A percentile compares a stretch with the other conserved stretches of the same genome.
Evolutionary conservation across 2,888 invertebrate species (phyloP).

Genomic region (Kryphioiulus occultus): DNA sequence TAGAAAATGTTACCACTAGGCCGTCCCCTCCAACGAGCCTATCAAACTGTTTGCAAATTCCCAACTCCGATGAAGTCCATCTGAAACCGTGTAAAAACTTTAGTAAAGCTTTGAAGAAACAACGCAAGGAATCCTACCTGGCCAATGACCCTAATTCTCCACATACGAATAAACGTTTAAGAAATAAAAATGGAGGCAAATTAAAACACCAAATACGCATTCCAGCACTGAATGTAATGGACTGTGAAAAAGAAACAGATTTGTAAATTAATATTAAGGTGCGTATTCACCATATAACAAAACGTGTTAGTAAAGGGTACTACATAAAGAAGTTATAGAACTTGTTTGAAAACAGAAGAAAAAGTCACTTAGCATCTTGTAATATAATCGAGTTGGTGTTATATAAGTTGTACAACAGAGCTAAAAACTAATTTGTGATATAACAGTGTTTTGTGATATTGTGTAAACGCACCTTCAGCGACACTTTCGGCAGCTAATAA

Average conservation of each 20-base stretch:
- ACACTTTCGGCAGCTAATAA: background rate
- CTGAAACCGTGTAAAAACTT: background rate
- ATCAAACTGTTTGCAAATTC: background rate
- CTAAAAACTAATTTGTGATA: too few relatives aligned
- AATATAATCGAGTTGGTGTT: too few relatives aligned
- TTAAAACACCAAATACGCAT: background rate
- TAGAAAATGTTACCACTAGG: background rate
- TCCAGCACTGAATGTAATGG: background rate
- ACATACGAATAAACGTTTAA: background rate
- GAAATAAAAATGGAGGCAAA: background rate
- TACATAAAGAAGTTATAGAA: too few relatives aligned
- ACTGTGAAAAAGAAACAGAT: background rate
- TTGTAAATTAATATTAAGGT: background rate
- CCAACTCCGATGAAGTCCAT: background rate
- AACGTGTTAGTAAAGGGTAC: too few relatives aligned
- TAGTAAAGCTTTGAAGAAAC: background rate
- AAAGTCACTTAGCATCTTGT: too few relatives aligned
- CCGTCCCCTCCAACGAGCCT: background rate
- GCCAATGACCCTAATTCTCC: background rate
- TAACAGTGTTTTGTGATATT: too few relatives aligned
- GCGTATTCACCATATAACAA: too few relatives aligned
- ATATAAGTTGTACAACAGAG: too few relatives aligned
- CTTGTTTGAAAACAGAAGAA: too few relatives aligned
- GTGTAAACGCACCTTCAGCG: too few relatives aligned
- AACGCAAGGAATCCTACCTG: background rate